Percentiles rank a stretch among this genome's conserved stretches.
Evolutionary conservation across 2,888 invertebrate genomes (phyloP).

Genomic region (Synanthedon myopaeformis): DNA sequence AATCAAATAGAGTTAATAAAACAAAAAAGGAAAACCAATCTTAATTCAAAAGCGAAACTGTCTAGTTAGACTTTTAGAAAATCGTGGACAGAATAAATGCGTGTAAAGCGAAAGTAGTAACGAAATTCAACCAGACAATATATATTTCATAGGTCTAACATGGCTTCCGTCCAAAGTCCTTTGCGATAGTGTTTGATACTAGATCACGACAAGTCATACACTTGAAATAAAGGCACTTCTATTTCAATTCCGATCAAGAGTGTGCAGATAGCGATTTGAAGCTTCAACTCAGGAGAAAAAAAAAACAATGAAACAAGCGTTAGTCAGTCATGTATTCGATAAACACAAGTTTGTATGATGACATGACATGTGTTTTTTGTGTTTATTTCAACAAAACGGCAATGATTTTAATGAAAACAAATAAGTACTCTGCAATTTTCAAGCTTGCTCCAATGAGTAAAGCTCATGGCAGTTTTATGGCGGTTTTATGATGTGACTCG

Average conservation of each 20-base stretch:
- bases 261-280: not conserved
- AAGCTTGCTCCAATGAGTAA: constrained; percentile 15
- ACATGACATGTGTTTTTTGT: not conserved
- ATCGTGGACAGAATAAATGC: not conserved
- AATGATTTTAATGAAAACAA: constrained; percentile 3
- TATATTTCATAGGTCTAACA: constrained; percentile 83
- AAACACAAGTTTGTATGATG: constrained; percentile 7
- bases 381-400: not conserved
- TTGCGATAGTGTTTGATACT: constrained; percentile 21
- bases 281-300: not conserved
- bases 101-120: not conserved
- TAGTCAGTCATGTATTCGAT: constrained; percentile 23
- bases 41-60: not conserved
- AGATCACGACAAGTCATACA: constrained; percentile 7
- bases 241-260: not conserved
- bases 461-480: constrained; percentile 28
- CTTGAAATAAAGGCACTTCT: not conserved
- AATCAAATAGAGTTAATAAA: too few species aligned
- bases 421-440: not conserved
- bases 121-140: constrained; percentile 16
- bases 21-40: not conserved
- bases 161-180: constrained; percentile 40
- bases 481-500: constrained; percentile 32
- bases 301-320: constrained; percentile 27
- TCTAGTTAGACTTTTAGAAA: not conserved